Evolutionary conservation across 2,113 vertebrate species (phyloP).

Genomic region (Cariama cristata): DNA sequence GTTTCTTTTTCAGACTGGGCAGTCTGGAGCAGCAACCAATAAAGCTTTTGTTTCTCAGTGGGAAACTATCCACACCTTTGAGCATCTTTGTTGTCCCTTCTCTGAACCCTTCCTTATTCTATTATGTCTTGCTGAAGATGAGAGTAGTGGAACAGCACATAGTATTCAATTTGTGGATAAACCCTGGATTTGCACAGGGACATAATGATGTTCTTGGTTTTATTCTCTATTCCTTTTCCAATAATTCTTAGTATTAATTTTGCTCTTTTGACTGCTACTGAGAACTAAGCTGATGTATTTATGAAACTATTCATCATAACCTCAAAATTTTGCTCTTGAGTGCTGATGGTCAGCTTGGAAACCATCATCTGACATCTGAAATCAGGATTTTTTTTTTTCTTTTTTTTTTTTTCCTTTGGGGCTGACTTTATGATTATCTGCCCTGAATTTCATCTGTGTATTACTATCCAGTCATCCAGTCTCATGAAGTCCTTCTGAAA

Average conservation of each 20-base stretch:
- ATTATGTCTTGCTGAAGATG: neutral
- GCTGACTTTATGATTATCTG: neutral
- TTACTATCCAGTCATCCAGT: neutral
- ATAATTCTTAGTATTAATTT: neutral
- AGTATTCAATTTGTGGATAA: neutral
- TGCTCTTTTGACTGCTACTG: neutral
- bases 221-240: neutral
- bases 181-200: neutral
- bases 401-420: neutral
- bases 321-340: neutral
- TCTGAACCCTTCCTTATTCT: neutral
- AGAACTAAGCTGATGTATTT: neutral
- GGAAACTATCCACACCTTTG: neutral
- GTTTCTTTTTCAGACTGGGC: neutral
- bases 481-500: neutral
- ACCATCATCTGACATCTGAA: neutral
- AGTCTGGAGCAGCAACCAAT: neutral
- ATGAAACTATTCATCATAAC: neutral
- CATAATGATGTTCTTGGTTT: neutral
- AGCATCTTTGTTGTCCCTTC: neutral
- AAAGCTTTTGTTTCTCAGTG: neutral
- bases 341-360: neutral
- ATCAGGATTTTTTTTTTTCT: neutral
- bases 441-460: neutral
- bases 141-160: neutral